Base-by-base conservation (phyloP, 2,888 invertebrate genomes). In the Leistus spinibarbis region DNA sequence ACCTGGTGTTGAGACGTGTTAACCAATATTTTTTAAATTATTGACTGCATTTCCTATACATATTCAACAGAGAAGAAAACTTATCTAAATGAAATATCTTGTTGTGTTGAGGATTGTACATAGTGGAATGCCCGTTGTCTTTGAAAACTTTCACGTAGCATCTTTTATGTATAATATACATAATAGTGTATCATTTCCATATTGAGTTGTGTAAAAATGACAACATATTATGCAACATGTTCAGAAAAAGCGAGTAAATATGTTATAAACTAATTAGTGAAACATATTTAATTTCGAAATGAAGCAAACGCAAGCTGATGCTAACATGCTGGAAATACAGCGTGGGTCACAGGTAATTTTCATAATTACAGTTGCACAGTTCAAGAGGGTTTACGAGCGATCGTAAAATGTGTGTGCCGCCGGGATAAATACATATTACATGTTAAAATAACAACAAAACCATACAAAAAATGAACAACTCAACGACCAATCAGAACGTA, bases 381-480 rank as follows among this genome's bases (percentile, higher is more conserved):
- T 63, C 71, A 71, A 57, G 53, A 73, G 60, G 60, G 57, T 72
- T 73, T 73, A 73, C 23, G 53, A 17, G 67, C 53, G 67, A 27
- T 73, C 73, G 73, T 73, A 73, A 72, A 73, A 54, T 56, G 40
- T 67, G 54, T 67, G 54, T 23, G 40, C 60, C 67, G 60, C 73
- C 62, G 60, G 73, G 73, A 73, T 73, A 73, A 73, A 73, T 67
- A 73, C 73, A 73, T 67, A 67, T 67, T 73, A 66, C 73, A 67
- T 53, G 67, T 67, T 67, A 54, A 19, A 57, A 57, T 19, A 57
- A 57, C 57, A 57, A 57, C 17, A 57, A 17, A 57, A 57, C 9
- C 17, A 57, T 7, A 20, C 17, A 57, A 17, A 57, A 17, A 57
- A 56, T 40, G 7, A 13, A 40, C 40, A 40, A 10, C 40, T 40